Evolutionary conservation across 1,140 invertebrate species (phyloP).

Genomic region (Calosoma granatense): DNA sequence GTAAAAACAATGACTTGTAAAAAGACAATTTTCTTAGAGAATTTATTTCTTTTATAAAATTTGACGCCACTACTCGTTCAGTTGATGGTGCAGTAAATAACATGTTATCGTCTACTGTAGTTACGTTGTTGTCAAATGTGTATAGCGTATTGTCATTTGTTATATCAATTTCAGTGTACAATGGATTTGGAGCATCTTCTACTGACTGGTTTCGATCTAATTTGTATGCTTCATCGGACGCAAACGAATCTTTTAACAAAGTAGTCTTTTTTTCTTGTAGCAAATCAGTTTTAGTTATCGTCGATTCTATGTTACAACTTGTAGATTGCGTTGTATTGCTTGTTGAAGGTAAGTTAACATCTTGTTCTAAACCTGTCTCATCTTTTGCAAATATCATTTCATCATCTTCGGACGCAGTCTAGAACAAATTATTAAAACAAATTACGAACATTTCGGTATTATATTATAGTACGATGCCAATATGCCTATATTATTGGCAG

Average conservation of each 20-base stretch:
- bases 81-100: conserved; percentile 27
- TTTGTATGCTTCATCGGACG: conserved; percentile 23
- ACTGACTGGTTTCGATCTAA: conserved; percentile 33
- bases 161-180: conserved; percentile 38
- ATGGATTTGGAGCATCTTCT: conserved; percentile 30
- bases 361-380: conserved; percentile 14
- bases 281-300: background rate
- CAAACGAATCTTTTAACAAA: background rate
- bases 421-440: no score
- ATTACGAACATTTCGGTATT: no score
- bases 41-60: conserved; percentile 33
- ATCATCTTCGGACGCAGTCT: conserved; percentile 9
- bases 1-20: conserved; percentile 36
- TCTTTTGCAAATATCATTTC: conserved; percentile 23
- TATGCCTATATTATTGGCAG: no score
- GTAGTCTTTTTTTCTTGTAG: background rate
- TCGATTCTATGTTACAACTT: background rate
- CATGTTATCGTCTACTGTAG: conserved; percentile 23
- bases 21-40: conserved; percentile 37
- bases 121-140: background rate
- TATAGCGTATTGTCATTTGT: conserved; percentile 20
- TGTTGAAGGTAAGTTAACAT: background rate
- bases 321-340: background rate
- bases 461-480: no score
- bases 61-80: conserved; percentile 32